Percentiles rank a stretch among this genome's conserved stretches.
Conservation (phyloP, 2,888 invertebrate species). For the Actias luna region DNA sequence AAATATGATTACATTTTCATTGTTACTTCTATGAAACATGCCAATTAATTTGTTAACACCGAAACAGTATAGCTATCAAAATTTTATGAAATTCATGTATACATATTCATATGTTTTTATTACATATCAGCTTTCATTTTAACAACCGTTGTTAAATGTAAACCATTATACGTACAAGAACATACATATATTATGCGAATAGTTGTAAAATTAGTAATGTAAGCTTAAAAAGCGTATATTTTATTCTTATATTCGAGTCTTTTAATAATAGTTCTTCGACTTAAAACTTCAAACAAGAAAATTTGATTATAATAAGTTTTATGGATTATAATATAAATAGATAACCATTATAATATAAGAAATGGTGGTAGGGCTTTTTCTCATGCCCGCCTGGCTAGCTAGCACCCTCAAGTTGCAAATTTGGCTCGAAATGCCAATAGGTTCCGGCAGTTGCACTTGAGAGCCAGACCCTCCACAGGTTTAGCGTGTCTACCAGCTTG, state of each 20-base stretch:
- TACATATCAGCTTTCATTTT: slow-evolving; percentile 7
- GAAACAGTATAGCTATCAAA: neutral
- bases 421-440: too few relatives aligned
- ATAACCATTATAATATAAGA: too few relatives aligned
- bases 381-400: too few relatives aligned
- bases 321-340: too few relatives aligned
- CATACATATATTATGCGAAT: neutral
- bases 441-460: too few relatives aligned
- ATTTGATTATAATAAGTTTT: neutral
- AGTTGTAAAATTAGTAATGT: neutral
- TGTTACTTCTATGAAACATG: neutral
- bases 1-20: neutral
- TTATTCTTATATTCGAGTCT: neutral
- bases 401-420: too few relatives aligned
- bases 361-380: too few relatives aligned
- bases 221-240: neutral
- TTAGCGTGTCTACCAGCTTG: too few relatives aligned
- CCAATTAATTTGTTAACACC: neutral
- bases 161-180: neutral
- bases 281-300: neutral
- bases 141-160: neutral
- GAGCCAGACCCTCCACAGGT: too few relatives aligned
- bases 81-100: neutral
- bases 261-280: neutral
- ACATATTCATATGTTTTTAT: neutral